Conservation (phyloP, 2,113 vertebrate species). For the Fregetta grallaria region DNA sequence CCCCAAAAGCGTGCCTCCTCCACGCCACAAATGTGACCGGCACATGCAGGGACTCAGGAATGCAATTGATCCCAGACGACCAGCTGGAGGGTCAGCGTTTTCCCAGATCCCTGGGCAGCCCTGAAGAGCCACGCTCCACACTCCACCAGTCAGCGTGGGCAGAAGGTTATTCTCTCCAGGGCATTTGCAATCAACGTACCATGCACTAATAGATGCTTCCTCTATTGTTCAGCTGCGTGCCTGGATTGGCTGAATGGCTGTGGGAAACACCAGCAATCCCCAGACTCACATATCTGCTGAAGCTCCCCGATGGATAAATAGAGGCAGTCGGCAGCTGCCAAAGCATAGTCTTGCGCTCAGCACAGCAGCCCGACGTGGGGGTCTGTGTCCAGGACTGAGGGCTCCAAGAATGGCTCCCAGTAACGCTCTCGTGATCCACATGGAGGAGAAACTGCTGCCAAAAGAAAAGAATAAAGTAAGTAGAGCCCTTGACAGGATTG, state of each 20-base stretch:
- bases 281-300: conserved; percentile 31
- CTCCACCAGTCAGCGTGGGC: conserved; percentile 59
- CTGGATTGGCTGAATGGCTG: conserved; percentile 63
- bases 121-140: not conserved
- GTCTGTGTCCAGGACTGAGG: not conserved
- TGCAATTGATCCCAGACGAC: not conserved
- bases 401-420: conserved; percentile 40
- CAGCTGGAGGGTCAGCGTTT: conserved; percentile 25
- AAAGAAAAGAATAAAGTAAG: conserved; percentile 71
- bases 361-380: not conserved
- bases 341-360: not conserved
- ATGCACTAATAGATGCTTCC: conserved; percentile 48
- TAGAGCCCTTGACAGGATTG: not conserved
- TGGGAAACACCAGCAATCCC: conserved; percentile 63
- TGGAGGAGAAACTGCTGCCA: conserved; percentile 54
- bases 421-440: not conserved
- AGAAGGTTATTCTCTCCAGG: conserved; percentile 62
- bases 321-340: not conserved
- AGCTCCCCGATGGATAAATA: conserved; percentile 44
- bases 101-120: conserved; percentile 28
- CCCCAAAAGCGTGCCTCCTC: not conserved
- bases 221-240: conserved; percentile 17
- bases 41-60: not conserved
- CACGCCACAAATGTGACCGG: not conserved
- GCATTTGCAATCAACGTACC: conserved; percentile 51